Conservation (phyloP, 1,140 invertebrate genomes). For the Gryon sp. region DNA sequence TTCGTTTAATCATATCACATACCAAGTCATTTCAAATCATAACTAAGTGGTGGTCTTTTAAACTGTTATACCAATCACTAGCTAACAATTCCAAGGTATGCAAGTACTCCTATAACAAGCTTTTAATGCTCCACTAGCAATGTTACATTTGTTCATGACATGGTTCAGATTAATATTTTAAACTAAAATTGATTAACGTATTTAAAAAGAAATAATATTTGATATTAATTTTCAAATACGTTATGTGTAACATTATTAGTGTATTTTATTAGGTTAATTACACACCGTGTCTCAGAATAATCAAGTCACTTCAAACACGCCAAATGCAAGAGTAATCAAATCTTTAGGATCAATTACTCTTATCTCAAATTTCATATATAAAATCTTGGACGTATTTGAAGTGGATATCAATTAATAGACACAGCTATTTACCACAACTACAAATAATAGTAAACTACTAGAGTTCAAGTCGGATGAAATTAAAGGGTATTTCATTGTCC, state of each 20-base stretch:
- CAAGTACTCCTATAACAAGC: slow-evolving; percentile 48
- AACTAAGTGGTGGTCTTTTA: slow-evolving; percentile 21
- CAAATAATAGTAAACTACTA: slow-evolving; percentile 37
- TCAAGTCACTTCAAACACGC: background rate
- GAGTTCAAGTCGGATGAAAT: slow-evolving; percentile 35
- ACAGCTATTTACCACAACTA: slow-evolving; percentile 40
- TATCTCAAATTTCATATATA: background rate
- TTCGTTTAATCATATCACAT: slow-evolving; percentile 38
- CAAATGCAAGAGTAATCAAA: background rate
- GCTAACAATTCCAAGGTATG: slow-evolving; percentile 44
- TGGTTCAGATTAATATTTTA: too few relatives aligned
- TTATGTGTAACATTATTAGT: too few relatives aligned
- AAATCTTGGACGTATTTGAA: slow-evolving; percentile 1
- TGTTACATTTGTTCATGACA: too few relatives aligned
- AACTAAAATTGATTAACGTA: too few relatives aligned
- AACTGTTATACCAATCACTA: slow-evolving; percentile 10
- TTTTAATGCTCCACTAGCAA: slow-evolving; percentile 21
- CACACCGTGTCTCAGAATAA: background rate
- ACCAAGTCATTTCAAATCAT: slow-evolving; percentile 30
- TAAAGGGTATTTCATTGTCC: slow-evolving; percentile 15
- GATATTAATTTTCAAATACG: too few relatives aligned
- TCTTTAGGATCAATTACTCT: too few relatives aligned
- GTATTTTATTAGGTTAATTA: too few relatives aligned
- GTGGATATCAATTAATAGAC: background rate
- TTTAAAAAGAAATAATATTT: too few relatives aligned